Conservation (phyloP, 2,888 invertebrate genomes). For the Argynnis bischoffii region DNA sequence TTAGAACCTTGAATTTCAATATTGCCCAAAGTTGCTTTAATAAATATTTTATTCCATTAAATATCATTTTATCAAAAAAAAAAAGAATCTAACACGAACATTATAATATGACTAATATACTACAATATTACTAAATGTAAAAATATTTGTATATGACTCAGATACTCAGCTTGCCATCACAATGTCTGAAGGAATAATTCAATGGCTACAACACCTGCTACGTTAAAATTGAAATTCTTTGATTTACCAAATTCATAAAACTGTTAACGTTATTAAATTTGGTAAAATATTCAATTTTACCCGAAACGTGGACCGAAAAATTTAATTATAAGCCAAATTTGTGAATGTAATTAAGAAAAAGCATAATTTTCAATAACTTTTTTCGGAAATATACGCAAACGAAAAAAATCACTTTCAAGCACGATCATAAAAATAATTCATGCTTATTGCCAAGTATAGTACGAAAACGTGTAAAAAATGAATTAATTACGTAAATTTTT, state of each 20-base stretch:
- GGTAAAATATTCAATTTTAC: conserved; percentile 16
- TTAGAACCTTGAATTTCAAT: too few relatives aligned
- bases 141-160: too few relatives aligned
- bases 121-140: too few relatives aligned
- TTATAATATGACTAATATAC: too few relatives aligned
- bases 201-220: background rate
- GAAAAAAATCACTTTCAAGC: background rate
- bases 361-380: conserved; percentile 14
- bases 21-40: too few relatives aligned
- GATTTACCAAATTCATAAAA: conserved; percentile 8
- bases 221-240: conserved; percentile 1
- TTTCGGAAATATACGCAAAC: background rate
- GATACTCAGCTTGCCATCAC: too few relatives aligned
- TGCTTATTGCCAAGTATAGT: conserved; percentile 49
- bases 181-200: background rate
- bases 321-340: conserved; percentile 18
- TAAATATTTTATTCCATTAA: too few relatives aligned
- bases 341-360: conserved; percentile 20
- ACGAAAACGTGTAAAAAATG: conserved; percentile 65
- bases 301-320: conserved; percentile 7
- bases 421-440: conserved; percentile 9
- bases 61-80: too few relatives aligned
- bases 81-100: too few relatives aligned
- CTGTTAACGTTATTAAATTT: background rate
- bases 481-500: conserved; percentile 67